Evolutionary conservation across 2,888 invertebrate species (phyloP).

Genomic region (Thelaira solivaga): DNA sequence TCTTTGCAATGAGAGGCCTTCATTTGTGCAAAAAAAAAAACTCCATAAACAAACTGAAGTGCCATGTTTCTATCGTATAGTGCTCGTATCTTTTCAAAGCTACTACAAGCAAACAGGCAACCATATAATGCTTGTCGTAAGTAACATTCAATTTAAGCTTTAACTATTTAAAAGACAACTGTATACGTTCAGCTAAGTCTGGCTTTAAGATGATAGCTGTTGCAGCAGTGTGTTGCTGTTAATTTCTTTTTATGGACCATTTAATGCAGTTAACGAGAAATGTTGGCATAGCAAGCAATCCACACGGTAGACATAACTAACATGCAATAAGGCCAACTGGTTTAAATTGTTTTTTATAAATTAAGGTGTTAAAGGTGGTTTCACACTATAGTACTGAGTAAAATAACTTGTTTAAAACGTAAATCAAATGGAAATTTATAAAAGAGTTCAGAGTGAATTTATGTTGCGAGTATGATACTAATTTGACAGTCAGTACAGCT

Average conservation of each 20-base stretch:
- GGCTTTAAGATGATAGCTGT: constrained; percentile 18
- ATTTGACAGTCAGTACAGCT: no score
- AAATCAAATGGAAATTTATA: no score
- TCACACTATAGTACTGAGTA: constrained; percentile 47
- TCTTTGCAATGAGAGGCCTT: no score
- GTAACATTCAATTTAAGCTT: constrained; percentile 10
- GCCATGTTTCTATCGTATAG: neutral
- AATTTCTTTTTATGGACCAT: constrained; percentile 50
- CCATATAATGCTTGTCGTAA: neutral
- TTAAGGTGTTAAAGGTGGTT: constrained; percentile 52
- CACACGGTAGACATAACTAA: no score
- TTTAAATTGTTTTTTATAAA: constrained; percentile 24
- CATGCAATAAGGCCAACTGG: neutral
- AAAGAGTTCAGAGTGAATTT: no score
- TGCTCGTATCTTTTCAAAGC: neutral
- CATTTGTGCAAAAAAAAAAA: no score
- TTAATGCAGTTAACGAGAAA: constrained; percentile 45
- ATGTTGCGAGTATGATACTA: no score
- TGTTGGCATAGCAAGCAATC: no score
- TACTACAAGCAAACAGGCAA: neutral
- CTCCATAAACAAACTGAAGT: no score
- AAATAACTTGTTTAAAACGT: constrained; percentile 42
- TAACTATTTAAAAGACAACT: constrained; percentile 10
- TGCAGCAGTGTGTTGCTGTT: constrained; percentile 29
- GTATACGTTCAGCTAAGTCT: constrained; percentile 16